These are phyloP conservation scores for Sinelater perroti DNA, from an alignment of 2,888 invertebrate species.

Conservation along the genomic window DNA sequence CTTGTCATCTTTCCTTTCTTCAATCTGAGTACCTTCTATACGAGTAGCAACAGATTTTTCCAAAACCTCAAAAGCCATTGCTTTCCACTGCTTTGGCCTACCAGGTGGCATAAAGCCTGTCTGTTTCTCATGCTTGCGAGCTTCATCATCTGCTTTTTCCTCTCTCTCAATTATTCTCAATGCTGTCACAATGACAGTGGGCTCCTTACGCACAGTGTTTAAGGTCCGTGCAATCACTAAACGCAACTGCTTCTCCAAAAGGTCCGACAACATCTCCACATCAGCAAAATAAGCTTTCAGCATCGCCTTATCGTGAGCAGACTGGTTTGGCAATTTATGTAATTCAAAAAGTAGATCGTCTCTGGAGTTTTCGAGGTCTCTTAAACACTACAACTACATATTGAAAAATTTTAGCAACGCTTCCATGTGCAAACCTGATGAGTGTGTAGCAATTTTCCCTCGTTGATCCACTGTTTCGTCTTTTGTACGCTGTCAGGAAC, in stretches of 20 bases:
- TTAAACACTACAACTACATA: conserved; percentile 70
- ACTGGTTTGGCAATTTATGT: conserved; percentile 91
- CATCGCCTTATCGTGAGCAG: conserved; percentile 88
- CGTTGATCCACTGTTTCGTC: conserved; percentile 92
- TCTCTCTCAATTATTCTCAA: conserved; percentile 96
- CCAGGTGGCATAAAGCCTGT: conserved; percentile 94
- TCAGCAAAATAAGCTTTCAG: conserved; percentile 96
- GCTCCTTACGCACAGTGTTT: conserved; percentile 93
- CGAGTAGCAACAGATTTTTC: conserved; percentile 82
- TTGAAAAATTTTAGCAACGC: too few relatives aligned
- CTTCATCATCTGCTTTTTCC: conserved; percentile 92
- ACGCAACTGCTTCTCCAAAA: conserved; percentile 90
- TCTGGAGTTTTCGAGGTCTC: conserved; percentile 95
- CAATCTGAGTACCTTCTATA: conserved; percentile 94
- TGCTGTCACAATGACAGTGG: conserved; percentile 94
- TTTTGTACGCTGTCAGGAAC: conserved; percentile 96
- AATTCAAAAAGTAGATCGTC: conserved; percentile 95
- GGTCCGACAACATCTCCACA: conserved; percentile 88
- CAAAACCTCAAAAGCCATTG: conserved; percentile 83
- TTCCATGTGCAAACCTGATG: conserved; percentile 83
- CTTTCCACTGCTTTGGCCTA: conserved; percentile 90
- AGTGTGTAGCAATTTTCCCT: conserved; percentile 93
- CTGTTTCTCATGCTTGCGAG: conserved; percentile 77
- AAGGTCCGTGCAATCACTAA: conserved; percentile 89
- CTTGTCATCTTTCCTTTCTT: conserved; percentile 89